Percentiles rank a stretch among this genome's conserved stretches.
These are phyloP conservation scores for Perizoma affinitatum DNA, from an alignment of 2,888 invertebrate species.

Conservation along the genomic window DNA sequence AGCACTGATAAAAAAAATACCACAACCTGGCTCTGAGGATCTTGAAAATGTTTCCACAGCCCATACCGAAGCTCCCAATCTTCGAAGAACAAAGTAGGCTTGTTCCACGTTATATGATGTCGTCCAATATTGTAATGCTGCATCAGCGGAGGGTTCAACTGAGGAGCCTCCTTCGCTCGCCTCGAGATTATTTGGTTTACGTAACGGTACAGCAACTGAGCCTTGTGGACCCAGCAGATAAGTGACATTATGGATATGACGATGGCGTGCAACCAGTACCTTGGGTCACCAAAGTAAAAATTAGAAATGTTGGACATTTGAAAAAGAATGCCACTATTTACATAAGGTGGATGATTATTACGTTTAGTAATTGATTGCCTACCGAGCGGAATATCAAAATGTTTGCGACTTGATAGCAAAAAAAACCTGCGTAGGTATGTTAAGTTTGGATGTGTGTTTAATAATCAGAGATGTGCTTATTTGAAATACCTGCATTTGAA, in stretches of 20 bases:
- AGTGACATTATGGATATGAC: conserved; percentile 85
- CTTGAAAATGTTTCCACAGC: conserved; percentile 85
- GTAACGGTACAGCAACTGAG: conserved; percentile 82
- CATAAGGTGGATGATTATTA: too few species aligned
- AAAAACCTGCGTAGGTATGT: too few species aligned
- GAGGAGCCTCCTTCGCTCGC: conserved; percentile 85
- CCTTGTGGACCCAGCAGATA: conserved; percentile 85
- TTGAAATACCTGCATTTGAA: too few species aligned
- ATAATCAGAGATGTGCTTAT: too few species aligned
- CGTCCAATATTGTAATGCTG: conserved; percentile 79
- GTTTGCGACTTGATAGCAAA: too few species aligned
- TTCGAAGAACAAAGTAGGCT: conserved; percentile 85
- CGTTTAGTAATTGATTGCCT: too few species aligned
- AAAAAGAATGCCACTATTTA: too few species aligned
- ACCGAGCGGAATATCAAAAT: too few species aligned
- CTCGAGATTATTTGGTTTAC: conserved; percentile 82
- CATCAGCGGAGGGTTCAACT: conserved; percentile 85
- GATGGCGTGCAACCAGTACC: conserved; percentile 84
- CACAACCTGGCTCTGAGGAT: conserved; percentile 36
- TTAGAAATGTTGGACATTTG: too few species aligned
- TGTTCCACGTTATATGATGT: conserved; percentile 84
- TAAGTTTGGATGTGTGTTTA: too few species aligned
- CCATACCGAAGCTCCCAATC: conserved; percentile 87
- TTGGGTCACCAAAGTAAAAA: not conserved
- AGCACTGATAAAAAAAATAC: not conserved